These are phyloP conservation scores for Lepus townsendii DNA, from an alignment of 2,797 vertebrate genomes.

Conservation along the genomic window DNA sequence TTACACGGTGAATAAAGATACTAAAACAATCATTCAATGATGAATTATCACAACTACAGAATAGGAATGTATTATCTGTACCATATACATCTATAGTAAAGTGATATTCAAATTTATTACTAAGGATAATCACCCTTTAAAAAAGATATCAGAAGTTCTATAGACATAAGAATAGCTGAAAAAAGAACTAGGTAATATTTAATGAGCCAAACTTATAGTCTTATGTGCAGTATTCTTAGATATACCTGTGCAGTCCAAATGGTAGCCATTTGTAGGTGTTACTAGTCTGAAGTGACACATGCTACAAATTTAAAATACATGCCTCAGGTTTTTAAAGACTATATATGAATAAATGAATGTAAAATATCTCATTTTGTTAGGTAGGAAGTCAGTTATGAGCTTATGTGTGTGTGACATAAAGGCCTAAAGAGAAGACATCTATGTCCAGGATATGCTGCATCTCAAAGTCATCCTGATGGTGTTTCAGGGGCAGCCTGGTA, in stretches of 20 bases:
- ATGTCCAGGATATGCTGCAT: too few relatives aligned
- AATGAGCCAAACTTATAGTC: neutral
- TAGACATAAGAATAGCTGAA: neutral
- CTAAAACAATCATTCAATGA: neutral
- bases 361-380: neutral
- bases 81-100: neutral
- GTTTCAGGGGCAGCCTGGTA: too few relatives aligned
- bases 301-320: neutral
- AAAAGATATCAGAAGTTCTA: neutral
- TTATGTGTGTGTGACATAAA: too few relatives aligned
- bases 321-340: slow-evolving; percentile 20
- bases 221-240: neutral
- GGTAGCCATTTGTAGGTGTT: neutral
- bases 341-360: neutral
- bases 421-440: too few relatives aligned
- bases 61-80: neutral
- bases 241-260: neutral
- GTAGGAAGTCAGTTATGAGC: too few relatives aligned
- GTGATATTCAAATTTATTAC: neutral
- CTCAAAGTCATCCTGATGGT: too few relatives aligned
- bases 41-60: neutral
- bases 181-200: slow-evolving; percentile 19
- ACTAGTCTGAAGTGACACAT: neutral
- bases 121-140: neutral
- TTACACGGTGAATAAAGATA: slow-evolving; percentile 31